Percentiles rank a stretch among this genome's conserved stretches.
phyloP scores from a whole-genome alignment of 2,888 invertebrate species.

The Orchesellides sinensis region DNA sequence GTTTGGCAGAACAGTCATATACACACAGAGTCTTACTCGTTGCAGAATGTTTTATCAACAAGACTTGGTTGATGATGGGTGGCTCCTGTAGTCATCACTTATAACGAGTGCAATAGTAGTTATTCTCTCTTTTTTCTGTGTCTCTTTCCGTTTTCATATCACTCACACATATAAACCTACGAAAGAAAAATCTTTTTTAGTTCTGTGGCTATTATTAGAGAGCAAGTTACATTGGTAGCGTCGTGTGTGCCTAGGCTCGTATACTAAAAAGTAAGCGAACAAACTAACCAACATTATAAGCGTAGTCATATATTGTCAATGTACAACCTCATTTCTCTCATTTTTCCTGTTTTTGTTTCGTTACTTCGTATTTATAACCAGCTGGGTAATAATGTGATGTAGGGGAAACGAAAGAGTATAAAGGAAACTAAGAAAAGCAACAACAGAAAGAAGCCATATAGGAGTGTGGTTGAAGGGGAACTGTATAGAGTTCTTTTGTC shows the following conservation, averaged over 20 bases:
- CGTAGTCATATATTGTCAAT: neutral
- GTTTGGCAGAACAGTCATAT: too few relatives aligned
- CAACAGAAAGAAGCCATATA: slow-evolving; percentile 1
- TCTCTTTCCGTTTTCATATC: too few relatives aligned
- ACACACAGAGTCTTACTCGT: too few relatives aligned
- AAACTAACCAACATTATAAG: neutral
- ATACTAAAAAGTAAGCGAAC: too few relatives aligned
- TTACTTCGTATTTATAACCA: slow-evolving; percentile 6
- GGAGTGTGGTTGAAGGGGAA: neutral
- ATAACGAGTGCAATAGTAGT: neutral
- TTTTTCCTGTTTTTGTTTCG: slow-evolving; percentile 13
- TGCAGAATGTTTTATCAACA: slow-evolving; percentile 16
- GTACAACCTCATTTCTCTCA: neutral
- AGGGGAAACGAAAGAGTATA: neutral
- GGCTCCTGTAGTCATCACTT: neutral
- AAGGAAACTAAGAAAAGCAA: neutral
- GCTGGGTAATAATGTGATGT: slow-evolving; percentile 9
- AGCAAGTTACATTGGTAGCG: too few relatives aligned
- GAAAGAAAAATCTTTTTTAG: too few relatives aligned
- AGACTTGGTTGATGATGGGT: slow-evolving; percentile 13
- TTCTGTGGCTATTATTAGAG: too few relatives aligned
- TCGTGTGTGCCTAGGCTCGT: too few relatives aligned
- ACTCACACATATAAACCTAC: too few relatives aligned
- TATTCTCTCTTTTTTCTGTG: neutral
- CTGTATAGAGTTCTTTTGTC: neutral